Evolutionary conservation across 2,797 vertebrate species (phyloP), one percentile per base, ranked within the genome.

Genomic region (Columba guinea): DNA sequence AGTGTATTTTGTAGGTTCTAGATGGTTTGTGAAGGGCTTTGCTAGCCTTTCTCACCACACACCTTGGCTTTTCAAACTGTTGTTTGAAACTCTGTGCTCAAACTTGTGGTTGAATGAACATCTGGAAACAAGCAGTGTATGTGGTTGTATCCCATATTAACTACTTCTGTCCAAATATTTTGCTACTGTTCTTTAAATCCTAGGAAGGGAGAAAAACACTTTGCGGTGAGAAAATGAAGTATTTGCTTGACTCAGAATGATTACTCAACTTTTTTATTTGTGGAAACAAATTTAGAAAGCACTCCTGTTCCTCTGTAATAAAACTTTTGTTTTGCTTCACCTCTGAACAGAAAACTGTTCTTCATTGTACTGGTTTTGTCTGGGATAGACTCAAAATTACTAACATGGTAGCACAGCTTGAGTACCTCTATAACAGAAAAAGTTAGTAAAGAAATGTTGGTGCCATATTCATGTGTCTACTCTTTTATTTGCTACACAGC

Each of bases 281-380:
- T 71, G 44, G 19, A 51, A 82, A 39, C 5, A 80, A 63, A 73
- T n/a, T 65, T 53, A 63, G 39, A 74, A 81, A 67, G 2, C 9
- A 22, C 1, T 10, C 0, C 0, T 32, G 5, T 35, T 76, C 17
- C 18, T 74, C 21, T 77, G 52, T 34, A 52, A 41, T 22, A 27
- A 59, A 41, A 2, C 5, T 84, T 81, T 28, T 35, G 30, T 59
- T 75, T 69, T 64, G 7, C 51, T 55, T 88, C 14, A 65, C 2
- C 3, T 83, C 32, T 53, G 51, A 49, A 13, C 30, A 52, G 11
- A 64, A 68, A 37, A 21, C 21, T 62, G 19, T n/a, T 58, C 26
- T 9, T 75, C 28, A 7, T 32, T 69, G 13, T 51, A 22, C 9
- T 65, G 37, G 2, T 28, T 75, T 58, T 67, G 9, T 48, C 53